Evolutionary conservation across 2,888 invertebrate genomes (phyloP), one percentile per base, ranked within the genome.

Genomic region (Baccha elongata): DNA sequence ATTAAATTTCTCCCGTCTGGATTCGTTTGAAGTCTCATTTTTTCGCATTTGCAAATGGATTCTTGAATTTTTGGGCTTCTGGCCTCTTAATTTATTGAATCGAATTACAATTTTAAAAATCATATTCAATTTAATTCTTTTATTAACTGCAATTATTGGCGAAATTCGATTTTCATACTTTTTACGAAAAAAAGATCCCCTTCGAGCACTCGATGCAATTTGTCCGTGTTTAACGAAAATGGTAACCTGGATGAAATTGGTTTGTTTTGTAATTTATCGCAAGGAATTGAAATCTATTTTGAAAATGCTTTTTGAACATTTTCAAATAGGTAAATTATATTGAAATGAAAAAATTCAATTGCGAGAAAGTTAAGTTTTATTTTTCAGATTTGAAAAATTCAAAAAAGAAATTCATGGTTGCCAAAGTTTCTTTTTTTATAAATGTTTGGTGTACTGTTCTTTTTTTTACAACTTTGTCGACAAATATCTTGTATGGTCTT

Each of bases 181-280:
- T n/a, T n/a, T n/a, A n/a, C n/a, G n/a, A n/a, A n/a, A n/a, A n/a
- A n/a, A n/a, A n/a, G 26, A 67, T 5, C n/a, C n/a, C n/a, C n/a
- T n/a, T n/a, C n/a, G n/a, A n/a, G n/a, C n/a, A n/a, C n/a, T 53
- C 11, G 32, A 29, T 1, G 19, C 35, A 19, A 17, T 53, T 35
- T 53, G 53, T 19, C 53, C 53, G 3, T 19, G 11, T 3, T 32
- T 53, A 1, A 17, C 53, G 35, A 53, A 53, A 35, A 7, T 19
- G 21, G 35, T 35, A 2, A 35, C 53, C 11, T 32, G 35, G 10
- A 7, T 35, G 35, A 53, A 53, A 35, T 17, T 53, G 35, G 6
- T 53, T 10, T 15, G 17, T 3, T 35, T 35, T 19, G 3, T 53
- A 8, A 21, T 37, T 19, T 37, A 53, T 1, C 53, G 53, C 35